phyloP scores from a whole-genome alignment of 2,113 vertebrate genomes.

The Mola mola region DNA sequence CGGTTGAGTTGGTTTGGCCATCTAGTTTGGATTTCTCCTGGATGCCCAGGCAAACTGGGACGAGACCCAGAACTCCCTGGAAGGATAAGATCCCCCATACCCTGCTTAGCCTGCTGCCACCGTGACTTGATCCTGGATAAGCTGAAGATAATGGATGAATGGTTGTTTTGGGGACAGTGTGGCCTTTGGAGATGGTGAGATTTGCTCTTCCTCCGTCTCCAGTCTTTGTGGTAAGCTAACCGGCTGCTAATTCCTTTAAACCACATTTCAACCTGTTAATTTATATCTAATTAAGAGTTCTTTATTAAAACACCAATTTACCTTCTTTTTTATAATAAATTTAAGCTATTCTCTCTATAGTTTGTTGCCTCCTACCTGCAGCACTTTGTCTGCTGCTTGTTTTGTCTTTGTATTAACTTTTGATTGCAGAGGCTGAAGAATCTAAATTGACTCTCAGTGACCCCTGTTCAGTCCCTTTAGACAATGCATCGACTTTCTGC shows the following conservation, averaged over 20 bases:
- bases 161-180: no score
- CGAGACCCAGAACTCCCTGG: neutral
- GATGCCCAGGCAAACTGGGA: neutral
- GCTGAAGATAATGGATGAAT: neutral
- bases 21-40: neutral
- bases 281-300: conserved; percentile 30
- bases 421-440: conserved; percentile 35
- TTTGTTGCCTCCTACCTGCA: no score
- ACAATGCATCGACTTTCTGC: conserved; percentile 54
- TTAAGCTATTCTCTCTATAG: no score
- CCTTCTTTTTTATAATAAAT: neutral
- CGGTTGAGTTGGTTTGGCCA: neutral
- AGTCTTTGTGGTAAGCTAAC: no score
- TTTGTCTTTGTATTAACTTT: conserved; percentile 64
- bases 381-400: conserved; percentile 39
- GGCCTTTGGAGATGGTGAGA: no score
- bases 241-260: neutral
- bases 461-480: conserved; percentile 44
- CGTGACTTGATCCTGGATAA: no score
- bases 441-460: conserved; percentile 63
- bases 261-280: no score
- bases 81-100: neutral
- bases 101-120: no score
- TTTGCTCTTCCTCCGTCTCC: no score
- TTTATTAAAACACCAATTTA: conserved; percentile 30